phyloP scores from a whole-genome alignment of 2,888 invertebrate genomes.

The Rhimphoctona megacephalus region DNA sequence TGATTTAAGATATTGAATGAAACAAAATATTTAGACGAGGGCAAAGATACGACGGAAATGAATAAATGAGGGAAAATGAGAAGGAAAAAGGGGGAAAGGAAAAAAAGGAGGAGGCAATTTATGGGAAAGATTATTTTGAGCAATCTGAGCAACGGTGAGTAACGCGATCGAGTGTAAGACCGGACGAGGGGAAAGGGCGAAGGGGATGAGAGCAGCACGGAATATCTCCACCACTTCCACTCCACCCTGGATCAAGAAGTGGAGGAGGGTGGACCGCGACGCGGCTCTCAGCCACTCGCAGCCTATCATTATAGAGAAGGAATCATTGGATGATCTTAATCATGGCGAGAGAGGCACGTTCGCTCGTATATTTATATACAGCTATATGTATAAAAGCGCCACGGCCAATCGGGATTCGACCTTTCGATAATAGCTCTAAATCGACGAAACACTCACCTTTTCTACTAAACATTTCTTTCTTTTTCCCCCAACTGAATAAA shows the following conservation, averaged over 20 bases:
- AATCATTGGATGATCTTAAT: constrained; percentile 85
- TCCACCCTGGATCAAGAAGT: constrained; percentile 21
- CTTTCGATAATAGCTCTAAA: constrained; percentile 63
- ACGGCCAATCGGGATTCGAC: constrained; percentile 82
- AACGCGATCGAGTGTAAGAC: constrained; percentile 42
- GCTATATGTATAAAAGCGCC: constrained; percentile 67
- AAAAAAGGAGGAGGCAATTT: constrained; percentile 74
- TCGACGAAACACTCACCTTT: not conserved
- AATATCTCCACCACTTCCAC: constrained; percentile 45
- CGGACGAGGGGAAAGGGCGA: constrained; percentile 51
- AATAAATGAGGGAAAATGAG: not conserved
- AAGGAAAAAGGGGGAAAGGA: constrained; percentile 23
- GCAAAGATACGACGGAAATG: constrained; percentile 32
- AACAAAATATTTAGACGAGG: no score
- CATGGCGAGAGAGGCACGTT: constrained; percentile 82
- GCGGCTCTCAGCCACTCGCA: constrained; percentile 74
- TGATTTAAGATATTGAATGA: no score
- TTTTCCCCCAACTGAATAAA: not conserved
- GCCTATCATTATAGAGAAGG: constrained; percentile 85
- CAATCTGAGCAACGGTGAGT: constrained; percentile 53
- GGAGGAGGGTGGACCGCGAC: constrained; percentile 60
- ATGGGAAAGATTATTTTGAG: constrained; percentile 78
- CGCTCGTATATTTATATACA: constrained; percentile 72
- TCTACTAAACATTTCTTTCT: not conserved
- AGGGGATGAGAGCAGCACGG: constrained; percentile 54